Evolutionary conservation across 2,888 invertebrate species (phyloP).

Genomic region (Atrina japonica): DNA sequence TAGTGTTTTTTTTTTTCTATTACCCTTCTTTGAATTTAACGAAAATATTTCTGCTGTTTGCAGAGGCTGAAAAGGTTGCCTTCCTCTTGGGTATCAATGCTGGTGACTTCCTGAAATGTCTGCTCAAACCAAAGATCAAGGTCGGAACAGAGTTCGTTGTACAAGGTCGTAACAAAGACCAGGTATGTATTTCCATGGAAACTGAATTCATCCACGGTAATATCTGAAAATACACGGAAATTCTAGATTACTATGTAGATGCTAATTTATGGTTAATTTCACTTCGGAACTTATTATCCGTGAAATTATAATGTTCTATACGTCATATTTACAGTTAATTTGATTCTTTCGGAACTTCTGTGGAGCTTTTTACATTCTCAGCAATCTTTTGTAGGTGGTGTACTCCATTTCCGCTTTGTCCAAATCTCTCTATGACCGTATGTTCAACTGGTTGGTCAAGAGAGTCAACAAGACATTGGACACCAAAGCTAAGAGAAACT

Average conservation of each 20-base stretch:
- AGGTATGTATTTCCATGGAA: conserved; percentile 71
- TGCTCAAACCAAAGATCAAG: conserved; percentile 98
- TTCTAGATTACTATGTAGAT: too few relatives aligned
- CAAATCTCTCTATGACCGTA: conserved; percentile 82
- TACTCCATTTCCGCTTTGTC: conserved; percentile 82
- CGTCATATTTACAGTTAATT: too few relatives aligned
- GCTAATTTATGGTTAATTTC: too few relatives aligned
- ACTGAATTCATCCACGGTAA: neutral
- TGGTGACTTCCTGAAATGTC: conserved; percentile 88
- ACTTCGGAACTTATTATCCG: too few relatives aligned
- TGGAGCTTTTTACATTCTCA: too few relatives aligned
- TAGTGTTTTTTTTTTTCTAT: too few relatives aligned
- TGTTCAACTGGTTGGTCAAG: conserved; percentile 93
- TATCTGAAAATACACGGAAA: too few relatives aligned
- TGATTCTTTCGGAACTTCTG: too few relatives aligned
- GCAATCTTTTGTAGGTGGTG: conserved; percentile 45
- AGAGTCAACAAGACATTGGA: conserved; percentile 99
- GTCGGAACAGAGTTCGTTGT: conserved; percentile 98
- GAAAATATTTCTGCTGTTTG: too few relatives aligned
- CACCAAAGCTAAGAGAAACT: conserved; percentile 98
- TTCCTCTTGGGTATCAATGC: conserved; percentile 94
- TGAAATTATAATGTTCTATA: too few relatives aligned
- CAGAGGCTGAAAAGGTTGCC: conserved; percentile 94
- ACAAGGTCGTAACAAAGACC: conserved; percentile 98
- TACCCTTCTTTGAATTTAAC: too few relatives aligned